Evolutionary conservation across 53 echinoderm and acorn worm genomes (phyloP).

Genomic region (Astropecten irregularis): DNA sequence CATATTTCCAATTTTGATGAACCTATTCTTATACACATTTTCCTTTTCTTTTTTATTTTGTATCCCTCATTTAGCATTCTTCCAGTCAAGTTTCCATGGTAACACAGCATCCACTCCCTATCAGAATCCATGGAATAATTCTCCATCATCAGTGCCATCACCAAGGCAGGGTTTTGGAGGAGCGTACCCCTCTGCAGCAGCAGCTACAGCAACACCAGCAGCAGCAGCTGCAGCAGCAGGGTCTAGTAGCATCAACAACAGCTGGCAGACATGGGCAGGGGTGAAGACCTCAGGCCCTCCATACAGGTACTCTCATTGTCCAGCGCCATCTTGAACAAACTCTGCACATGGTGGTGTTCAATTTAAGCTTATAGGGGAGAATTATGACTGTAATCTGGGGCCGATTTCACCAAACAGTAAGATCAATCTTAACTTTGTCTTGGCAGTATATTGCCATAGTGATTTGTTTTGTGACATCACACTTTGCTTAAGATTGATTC

Average conservation of each 20-base stretch:
- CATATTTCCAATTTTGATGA: too few relatives aligned
- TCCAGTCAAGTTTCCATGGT: not conserved
- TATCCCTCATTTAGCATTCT: not conserved
- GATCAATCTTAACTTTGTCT: not conserved
- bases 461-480: too few relatives aligned
- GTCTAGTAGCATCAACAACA: not conserved
- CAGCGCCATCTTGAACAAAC: too few relatives aligned
- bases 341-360: too few relatives aligned
- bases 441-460: too few relatives aligned
- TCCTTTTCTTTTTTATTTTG: too few relatives aligned
- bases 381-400: too few relatives aligned
- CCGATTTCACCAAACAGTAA: not conserved
- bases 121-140: not conserved
- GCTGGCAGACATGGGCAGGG: slow-evolving; percentile 45
- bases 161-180: not conserved
- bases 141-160: not conserved
- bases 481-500: too few relatives aligned
- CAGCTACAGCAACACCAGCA: too few relatives aligned
- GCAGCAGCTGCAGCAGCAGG: not conserved
- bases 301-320: not conserved
- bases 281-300: not conserved
- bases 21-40: too few relatives aligned
- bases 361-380: too few relatives aligned
- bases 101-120: not conserved
- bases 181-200: not conserved